Conservation (phyloP, 2,113 vertebrate genomes). For the Neoarius graeffei region DNA sequence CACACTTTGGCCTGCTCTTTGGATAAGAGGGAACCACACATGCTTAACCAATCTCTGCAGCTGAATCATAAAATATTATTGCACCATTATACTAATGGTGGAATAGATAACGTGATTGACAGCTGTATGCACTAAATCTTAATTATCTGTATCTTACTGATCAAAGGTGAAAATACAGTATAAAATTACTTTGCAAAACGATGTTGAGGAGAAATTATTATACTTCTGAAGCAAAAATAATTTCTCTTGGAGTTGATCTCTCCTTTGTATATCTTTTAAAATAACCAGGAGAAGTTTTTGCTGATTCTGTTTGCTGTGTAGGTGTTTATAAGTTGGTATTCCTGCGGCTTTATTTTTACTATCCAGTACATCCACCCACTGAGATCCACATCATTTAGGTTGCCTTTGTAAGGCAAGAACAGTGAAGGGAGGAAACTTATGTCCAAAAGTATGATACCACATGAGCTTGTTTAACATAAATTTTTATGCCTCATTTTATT, state of each 20-base stretch:
- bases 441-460: neutral
- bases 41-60: neutral
- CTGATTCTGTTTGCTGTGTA: neutral
- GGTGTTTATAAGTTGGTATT: neutral
- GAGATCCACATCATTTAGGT: neutral
- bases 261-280: neutral
- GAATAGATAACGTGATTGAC: neutral
- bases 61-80: neutral
- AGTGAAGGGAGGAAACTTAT: neutral
- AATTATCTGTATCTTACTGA: neutral
- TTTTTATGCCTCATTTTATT: neutral
- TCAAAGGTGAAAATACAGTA: neutral
- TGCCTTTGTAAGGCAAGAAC: neutral
- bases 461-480: neutral
- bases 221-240: neutral
- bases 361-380: neutral
- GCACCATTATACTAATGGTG: neutral
- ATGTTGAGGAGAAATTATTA: neutral
- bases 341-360: neutral
- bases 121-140: neutral
- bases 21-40: conserved; percentile 14
- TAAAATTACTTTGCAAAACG: neutral
- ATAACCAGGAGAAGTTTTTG: neutral
- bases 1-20: neutral
- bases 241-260: neutral